phyloP scores from a whole-genome alignment of 1,140 invertebrate genomes.

The Sipha flava region DNA sequence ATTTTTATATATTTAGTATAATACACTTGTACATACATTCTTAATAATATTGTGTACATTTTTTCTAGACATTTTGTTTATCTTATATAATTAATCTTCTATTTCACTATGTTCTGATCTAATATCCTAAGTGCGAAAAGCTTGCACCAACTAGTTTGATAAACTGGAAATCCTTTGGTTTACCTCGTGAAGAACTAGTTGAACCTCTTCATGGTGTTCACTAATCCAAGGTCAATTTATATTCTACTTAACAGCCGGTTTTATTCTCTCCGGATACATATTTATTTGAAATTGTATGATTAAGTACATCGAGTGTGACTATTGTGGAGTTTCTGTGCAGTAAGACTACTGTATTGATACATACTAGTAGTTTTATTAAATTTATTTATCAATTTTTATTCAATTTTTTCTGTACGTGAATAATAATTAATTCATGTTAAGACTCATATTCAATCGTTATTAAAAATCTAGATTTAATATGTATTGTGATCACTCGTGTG shows the following conservation, averaged over 20 bases:
- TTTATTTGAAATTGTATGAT: neutral
- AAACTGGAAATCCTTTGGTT: constrained; percentile 26
- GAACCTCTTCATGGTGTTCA: neutral
- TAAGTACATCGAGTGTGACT: neutral
- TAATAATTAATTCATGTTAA: neutral
- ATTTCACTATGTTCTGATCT: neutral
- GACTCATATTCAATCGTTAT: too few species aligned
- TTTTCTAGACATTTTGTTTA: neutral
- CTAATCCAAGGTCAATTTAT: neutral
- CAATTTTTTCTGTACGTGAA: neutral
- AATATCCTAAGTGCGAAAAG: constrained; percentile 5
- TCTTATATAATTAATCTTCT: neutral
- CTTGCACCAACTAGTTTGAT: neutral
- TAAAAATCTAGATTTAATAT: too few species aligned
- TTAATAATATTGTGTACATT: too few species aligned
- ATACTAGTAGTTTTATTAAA: neutral
- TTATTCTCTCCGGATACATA: neutral
- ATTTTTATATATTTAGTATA: too few species aligned
- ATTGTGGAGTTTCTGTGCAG: neutral
- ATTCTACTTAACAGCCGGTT: constrained; percentile 8
- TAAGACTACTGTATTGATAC: neutral
- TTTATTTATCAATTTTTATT: neutral
- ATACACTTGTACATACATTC: too few species aligned
- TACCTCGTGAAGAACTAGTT: constrained; percentile 13
- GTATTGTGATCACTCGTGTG: neutral